A percentile compares a stretch with the other conserved stretches of the same genome.
Evolutionary conservation across 2,113 vertebrate species (phyloP).

Genomic region (Ochotona princeps): DNA sequence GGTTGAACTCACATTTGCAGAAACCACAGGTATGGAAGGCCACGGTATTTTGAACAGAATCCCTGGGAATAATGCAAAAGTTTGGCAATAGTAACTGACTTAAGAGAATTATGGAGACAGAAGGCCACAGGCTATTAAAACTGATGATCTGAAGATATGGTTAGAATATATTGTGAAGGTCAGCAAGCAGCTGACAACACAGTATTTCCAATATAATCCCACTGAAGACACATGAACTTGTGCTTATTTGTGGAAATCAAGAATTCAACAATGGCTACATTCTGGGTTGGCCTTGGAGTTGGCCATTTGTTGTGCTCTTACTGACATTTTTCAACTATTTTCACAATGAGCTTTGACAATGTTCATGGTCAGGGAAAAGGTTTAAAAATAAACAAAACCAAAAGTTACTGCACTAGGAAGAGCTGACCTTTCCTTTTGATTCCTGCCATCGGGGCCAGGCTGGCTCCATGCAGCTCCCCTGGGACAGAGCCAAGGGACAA

Average conservation of each 20-base stretch:
- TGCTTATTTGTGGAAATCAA: not conserved
- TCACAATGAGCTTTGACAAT: not conserved
- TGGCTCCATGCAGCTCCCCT: not conserved
- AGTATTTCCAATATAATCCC: not conserved
- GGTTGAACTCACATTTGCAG: too few species aligned
- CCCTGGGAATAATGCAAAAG: not conserved
- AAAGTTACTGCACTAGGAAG: not conserved
- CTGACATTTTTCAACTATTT: slow-evolving; percentile 2
- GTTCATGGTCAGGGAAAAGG: not conserved
- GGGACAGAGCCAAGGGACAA: not conserved
- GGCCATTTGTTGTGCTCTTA: not conserved
- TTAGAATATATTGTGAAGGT: not conserved
- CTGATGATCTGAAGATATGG: not conserved
- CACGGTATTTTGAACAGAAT: not conserved
- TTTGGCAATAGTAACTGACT: not conserved
- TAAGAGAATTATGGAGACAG: not conserved
- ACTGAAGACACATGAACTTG: not conserved
- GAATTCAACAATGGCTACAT: not conserved
- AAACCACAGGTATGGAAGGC: too few species aligned
- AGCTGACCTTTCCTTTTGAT: not conserved
- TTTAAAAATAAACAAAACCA: slow-evolving; percentile 37
- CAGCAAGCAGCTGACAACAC: not conserved
- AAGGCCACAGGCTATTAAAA: not conserved
- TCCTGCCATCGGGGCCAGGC: not conserved
- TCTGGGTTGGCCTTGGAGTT: not conserved